Base-by-base conservation (phyloP, 2,797 vertebrate species). In the Florisuga fusca region DNA sequence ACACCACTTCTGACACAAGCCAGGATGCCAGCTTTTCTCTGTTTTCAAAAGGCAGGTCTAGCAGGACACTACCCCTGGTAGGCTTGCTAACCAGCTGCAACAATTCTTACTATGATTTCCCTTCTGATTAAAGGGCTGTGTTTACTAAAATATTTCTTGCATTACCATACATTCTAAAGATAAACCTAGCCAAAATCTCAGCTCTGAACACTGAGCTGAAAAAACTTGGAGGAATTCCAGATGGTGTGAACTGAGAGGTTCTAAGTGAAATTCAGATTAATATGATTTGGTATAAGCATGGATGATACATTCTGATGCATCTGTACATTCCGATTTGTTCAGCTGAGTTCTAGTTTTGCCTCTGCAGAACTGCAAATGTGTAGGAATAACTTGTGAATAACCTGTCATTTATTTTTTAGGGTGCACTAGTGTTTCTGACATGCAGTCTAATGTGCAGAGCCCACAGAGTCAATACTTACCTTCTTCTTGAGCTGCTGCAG, bases 391-490 rank as follows among this genome's bases (percentile, higher is more conserved):
- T 80, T 53, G 73, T 33, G 59, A 79, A 57, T 91, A 95, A 74
- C 48, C 93, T 95, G 71, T 82, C 84, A 33, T 73, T 92, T 82
- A 50, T 72, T 68, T 61, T 87, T 95, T 63, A 87, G 54, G 63
- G 84, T 95, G 57, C 74, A 58, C 84, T 96, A 53, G 93, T 92
- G 33, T 91, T 92, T 93, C 82, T 91, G 68, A 82, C 19, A 18
- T 63, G 73, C 50, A 68, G 29, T 82, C 76, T 90, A 89, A 95
- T 81, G 78, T 94, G 94, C 80, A 96, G 95, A 95, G 50, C 67
- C 58, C 81, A 57, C 33, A 7, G 91, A 92, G 81, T 78, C 84
- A 83, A 46, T 91, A 68, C 93, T 82, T 79, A 77, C 36, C 73
- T 97, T 95, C 76, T 81, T 3, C 84, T 91, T 1, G 16, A 94